A percentile compares a stretch with the other conserved stretches of the same genome.
Evolutionary conservation across 30 jellyfish, hydroid and myxozoan genomes (phyloP).

Genomic region (Nemopilema nomurai): DNA sequence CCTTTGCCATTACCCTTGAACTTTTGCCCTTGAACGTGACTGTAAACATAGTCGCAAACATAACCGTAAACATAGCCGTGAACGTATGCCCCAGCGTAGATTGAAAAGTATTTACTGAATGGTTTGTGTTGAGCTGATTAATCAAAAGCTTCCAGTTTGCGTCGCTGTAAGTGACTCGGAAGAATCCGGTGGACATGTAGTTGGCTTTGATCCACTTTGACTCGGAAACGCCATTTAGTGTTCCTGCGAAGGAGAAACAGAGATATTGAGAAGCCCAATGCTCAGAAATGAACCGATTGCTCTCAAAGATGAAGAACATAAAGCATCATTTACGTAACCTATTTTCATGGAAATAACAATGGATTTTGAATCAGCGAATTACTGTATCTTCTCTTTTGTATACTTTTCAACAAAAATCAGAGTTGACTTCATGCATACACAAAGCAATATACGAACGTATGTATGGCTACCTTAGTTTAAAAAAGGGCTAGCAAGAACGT

Average conservation of each 20-base stretch:
- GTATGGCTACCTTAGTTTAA: no score
- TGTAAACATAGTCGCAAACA: not conserved
- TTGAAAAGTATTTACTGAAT: not conserved
- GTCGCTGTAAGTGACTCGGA: slow-evolving; percentile 81
- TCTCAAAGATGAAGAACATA: no score
- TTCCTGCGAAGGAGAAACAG: slow-evolving; percentile 5
- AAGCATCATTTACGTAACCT: no score
- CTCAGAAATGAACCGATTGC: no score
- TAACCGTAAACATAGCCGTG: not conserved
- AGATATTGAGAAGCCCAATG: no score
- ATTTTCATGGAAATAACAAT: no score
- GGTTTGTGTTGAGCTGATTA: slow-evolving; percentile 60
- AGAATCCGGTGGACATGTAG: slow-evolving; percentile 77
- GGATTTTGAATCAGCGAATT: no score
- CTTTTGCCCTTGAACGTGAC: not conserved
- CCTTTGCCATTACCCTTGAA: no score
- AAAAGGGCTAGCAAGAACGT: slow-evolving; percentile 15
- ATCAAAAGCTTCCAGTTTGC: slow-evolving; percentile 72
- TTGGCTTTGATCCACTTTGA: slow-evolving; percentile 80
- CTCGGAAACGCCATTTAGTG: slow-evolving; percentile 33
- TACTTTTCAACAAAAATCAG: no score
- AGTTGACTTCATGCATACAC: no score
- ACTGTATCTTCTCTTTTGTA: no score
- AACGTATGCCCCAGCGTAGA: not conserved
- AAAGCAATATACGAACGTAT: no score